Base-by-base conservation (phyloP, 1,140 invertebrate species). In the Drosophila murphyi region DNA sequence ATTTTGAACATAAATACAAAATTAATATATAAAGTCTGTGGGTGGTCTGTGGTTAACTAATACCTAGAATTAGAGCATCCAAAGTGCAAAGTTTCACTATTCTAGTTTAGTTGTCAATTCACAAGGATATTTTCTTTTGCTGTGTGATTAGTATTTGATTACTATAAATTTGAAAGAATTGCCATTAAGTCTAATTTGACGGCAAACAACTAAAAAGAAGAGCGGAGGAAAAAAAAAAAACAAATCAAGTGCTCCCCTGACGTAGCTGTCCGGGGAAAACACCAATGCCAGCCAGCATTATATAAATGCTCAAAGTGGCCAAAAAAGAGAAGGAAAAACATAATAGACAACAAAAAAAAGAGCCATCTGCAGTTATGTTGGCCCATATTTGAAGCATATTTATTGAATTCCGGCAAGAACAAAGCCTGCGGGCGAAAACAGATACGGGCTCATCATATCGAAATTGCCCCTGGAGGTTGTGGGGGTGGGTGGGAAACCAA, bases 181-280 rank as follows among this genome's bases (percentile, higher is more conserved):
- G 54, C 62, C 61, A 65, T 85, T 85, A 75, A 78, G 59, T 71
- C 67, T 81, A 81, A 86, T 77, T 81, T 86, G 75, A 86, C 82
- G 71, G 64, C 56, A 29, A 63, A 59, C 72, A 69, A 63, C 54
- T 45, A 59, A 69, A 43, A 67, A n/a, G 28, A 29, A 20, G 20
- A 20, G 1, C 20, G 20, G 20, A 20, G 20, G 20, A 20, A 20
- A 20, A 20, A 20, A 20, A 20, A 52, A 62, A 50, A 48, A 32
- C 35, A 75, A 39, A 20, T 35, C 64, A 63, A 61, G 39, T 57
- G 32, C 29, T 79, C 76, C 73, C 76, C 12, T 55, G 73, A 35
- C 73, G 62, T 43, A 41, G 56, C 62, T 79, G 73, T 79, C 63
- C 32, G 12, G 41, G 29, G 10, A 68, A 69, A 39, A 50, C 35